Percentiles rank a stretch among this genome's conserved stretches.
phyloP scores from a whole-genome alignment of 1,140 invertebrate genomes.

The Solenopsis fugax region DNA sequence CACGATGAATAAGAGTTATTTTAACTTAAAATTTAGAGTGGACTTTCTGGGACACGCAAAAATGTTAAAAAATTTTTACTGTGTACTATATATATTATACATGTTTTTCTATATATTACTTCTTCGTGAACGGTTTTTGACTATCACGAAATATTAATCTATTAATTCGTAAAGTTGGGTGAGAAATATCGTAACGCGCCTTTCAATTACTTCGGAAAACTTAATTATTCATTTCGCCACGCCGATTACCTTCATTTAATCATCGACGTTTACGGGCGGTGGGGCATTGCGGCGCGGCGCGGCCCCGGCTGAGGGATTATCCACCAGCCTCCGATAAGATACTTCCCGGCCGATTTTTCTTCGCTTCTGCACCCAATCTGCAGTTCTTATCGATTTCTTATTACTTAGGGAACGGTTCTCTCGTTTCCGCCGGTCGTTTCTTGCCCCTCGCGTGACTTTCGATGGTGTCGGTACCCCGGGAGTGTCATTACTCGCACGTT shows the following conservation, averaged over 20 bases:
- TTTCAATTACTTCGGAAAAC: conserved; percentile 47
- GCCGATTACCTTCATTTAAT: conserved; percentile 49
- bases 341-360: conserved; percentile 65
- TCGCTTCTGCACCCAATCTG: conserved; percentile 64
- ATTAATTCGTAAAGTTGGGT: conserved; percentile 24
- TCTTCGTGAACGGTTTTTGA: neutral
- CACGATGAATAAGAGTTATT: too few relatives aligned
- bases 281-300: conserved; percentile 12
- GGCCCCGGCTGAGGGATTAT: conserved; percentile 44
- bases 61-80: too few relatives aligned
- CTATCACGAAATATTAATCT: conserved; percentile 4
- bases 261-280: conserved; percentile 32
- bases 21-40: too few relatives aligned
- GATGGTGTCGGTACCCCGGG: conserved; percentile 57
- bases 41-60: too few relatives aligned
- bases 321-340: conserved; percentile 54
- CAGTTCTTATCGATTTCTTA: conserved; percentile 73
- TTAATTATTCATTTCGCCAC: conserved; percentile 51
- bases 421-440: conserved; percentile 51
- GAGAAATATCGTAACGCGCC: conserved; percentile 21
- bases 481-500: conserved; percentile 70
- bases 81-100: neutral
- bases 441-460: conserved; percentile 48
- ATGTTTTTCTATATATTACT: neutral
- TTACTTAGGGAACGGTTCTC: conserved; percentile 55